Percentiles rank a stretch among this genome's conserved stretches.
These are phyloP conservation scores for Periophthalmodon schlosseri DNA, from an alignment of 2,113 vertebrate species.

Conservation along the genomic window DNA sequence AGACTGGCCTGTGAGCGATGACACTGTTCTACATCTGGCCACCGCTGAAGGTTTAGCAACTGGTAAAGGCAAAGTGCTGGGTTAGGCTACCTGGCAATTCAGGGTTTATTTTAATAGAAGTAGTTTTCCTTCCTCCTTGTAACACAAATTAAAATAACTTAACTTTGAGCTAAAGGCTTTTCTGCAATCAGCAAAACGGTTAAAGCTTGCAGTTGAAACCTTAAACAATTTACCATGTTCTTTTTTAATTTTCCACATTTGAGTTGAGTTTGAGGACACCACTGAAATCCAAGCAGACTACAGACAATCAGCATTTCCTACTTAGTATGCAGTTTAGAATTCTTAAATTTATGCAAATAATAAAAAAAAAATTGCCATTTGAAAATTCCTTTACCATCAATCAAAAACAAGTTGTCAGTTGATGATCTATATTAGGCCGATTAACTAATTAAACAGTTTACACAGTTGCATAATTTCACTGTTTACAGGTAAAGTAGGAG, in stretches of 20 bases:
- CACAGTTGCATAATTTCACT: neutral
- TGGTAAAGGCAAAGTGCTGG: constrained; percentile 61
- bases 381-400: too few species aligned
- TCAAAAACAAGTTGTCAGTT: neutral
- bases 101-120: neutral
- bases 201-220: neutral
- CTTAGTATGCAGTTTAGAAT: neutral
- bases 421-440: neutral
- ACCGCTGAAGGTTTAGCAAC: constrained; percentile 82
- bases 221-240: neutral
- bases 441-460: neutral
- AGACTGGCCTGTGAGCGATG: constrained; percentile 85
- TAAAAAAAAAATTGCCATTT: too few species aligned
- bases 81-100: neutral
- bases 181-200: neutral
- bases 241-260: too few species aligned
- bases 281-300: neutral
- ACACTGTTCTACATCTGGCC: constrained; percentile 84
- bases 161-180: neutral
- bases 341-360: neutral
- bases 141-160: neutral
- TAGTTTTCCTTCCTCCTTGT: neutral
- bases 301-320: neutral
- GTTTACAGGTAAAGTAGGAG: constrained; percentile 72
- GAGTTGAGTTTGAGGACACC: too few species aligned